These are phyloP conservation scores for Pogonocherus hispidulus DNA, from an alignment of 2,888 invertebrate species.

Conservation along the genomic window DNA sequence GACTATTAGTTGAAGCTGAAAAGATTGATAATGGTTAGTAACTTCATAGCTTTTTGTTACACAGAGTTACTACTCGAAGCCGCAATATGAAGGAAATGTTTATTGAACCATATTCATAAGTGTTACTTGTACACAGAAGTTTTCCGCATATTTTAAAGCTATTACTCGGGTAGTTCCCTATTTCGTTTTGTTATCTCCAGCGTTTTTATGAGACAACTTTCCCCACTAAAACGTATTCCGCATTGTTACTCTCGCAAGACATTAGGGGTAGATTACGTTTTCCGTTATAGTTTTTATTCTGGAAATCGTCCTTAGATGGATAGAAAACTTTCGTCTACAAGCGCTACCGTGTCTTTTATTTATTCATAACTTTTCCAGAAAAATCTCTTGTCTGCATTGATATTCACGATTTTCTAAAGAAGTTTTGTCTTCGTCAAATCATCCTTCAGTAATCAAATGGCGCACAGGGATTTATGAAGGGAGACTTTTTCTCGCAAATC, in stretches of 20 bases:
- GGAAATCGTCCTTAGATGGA: constrained; percentile 25
- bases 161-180: constrained; percentile 19
- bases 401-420: not conserved
- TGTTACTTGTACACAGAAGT: constrained; percentile 22
- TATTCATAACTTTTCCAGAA: constrained; percentile 10
- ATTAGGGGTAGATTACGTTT: constrained; percentile 44
- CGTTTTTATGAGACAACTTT: constrained; percentile 44
- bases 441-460: not conserved
- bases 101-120: not conserved
- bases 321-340: constrained; percentile 22
- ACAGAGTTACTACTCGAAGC: not conserved
- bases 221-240: constrained; percentile 40
- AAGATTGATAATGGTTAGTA: no score
- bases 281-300: constrained; percentile 38
- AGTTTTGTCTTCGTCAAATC: not conserved
- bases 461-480: not conserved
- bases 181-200: constrained; percentile 32
- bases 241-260: constrained; percentile 45
- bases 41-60: not conserved
- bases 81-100: not conserved
- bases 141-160: constrained; percentile 23
- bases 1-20: no score
- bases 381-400: not conserved
- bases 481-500: not conserved
- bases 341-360: constrained; percentile 12